A percentile compares a stretch with the other conserved stretches of the same genome.
Conservation (phyloP, 2,797 vertebrate genomes). For the Remorina albescens region DNA sequence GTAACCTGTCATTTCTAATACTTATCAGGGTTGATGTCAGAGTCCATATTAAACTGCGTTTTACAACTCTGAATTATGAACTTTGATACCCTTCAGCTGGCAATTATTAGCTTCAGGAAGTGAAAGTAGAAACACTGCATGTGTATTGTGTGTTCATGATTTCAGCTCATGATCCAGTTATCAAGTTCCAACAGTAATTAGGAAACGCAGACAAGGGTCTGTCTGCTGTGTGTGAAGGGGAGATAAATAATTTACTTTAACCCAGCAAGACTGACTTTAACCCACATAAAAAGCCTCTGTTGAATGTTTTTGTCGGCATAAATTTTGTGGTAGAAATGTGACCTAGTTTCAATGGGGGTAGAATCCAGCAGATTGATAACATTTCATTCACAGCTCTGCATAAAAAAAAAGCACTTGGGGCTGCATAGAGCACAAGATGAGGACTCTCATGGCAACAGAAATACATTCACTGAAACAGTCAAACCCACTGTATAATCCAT, state of each 20-base stretch:
- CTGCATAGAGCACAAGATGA: conserved; percentile 11
- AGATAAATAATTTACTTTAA: conserved; percentile 14
- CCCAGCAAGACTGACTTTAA: conserved; percentile 14
- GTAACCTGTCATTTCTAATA: conserved; percentile 41
- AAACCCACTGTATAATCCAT: neutral
- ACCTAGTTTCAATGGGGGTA: conserved; percentile 62
- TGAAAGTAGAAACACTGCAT: conserved; percentile 1
- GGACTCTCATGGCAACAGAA: neutral
- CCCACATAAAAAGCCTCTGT: conserved; percentile 18
- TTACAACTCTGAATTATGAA: conserved; percentile 39
- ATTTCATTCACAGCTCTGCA: conserved; percentile 37
- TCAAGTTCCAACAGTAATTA: neutral
- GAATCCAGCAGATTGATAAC: conserved; percentile 40
- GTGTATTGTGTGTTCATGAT: neutral
- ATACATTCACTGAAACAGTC: conserved; percentile 17
- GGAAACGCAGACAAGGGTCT: neutral
- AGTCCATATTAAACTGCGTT: conserved; percentile 36
- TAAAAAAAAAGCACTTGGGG: conserved; percentile 21
- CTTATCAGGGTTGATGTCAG: neutral
- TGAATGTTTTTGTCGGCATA: conserved; percentile 47
- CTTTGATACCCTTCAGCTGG: neutral
- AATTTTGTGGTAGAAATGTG: conserved; percentile 62
- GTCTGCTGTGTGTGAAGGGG: conserved; percentile 8
- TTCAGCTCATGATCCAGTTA: conserved; percentile 23
- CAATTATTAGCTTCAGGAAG: conserved; percentile 22